Evolutionary conservation across 2,888 invertebrate species (phyloP).

Genomic region (Octonoba sinensis): DNA sequence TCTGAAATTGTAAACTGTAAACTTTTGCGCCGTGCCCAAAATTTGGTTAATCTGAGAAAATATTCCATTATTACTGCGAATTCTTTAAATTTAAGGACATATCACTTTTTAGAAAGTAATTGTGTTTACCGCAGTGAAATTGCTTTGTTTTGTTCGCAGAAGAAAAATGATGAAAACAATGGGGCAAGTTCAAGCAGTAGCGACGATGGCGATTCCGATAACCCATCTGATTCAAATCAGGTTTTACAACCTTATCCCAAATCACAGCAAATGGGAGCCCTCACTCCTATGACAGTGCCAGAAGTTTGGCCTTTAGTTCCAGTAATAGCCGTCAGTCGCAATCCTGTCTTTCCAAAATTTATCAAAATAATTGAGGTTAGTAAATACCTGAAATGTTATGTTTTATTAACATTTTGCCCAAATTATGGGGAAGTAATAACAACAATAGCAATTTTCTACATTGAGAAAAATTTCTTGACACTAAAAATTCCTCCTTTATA

Average conservation of each 20-base stretch:
- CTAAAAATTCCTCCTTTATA: not conserved
- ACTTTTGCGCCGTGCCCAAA: not conserved
- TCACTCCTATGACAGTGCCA: conserved; percentile 92
- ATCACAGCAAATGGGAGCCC: conserved; percentile 53
- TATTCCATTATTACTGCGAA: not conserved
- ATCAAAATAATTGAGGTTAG: conserved; percentile 94
- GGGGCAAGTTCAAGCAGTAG: conserved; percentile 22
- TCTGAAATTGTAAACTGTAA: conserved; percentile 5
- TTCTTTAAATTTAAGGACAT: too few relatives aligned
- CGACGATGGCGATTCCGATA: conserved; percentile 32
- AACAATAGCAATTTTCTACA: not conserved
- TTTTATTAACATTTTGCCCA: not conserved
- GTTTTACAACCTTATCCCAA: conserved; percentile 14
- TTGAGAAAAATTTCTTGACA: not conserved
- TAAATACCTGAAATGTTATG: conserved; percentile 4
- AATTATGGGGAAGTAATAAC: not conserved
- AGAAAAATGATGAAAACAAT: conserved; percentile 39
- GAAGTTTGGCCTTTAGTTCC: conserved; percentile 98
- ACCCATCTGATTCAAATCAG: conserved; percentile 14
- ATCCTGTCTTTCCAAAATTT: conserved; percentile 97
- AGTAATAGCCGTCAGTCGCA: conserved; percentile 90
- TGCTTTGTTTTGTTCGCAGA: conserved; percentile 34
- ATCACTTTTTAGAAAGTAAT: not conserved
- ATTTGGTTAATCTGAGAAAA: not conserved
- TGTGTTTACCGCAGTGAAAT: not conserved